Percentiles rank a stretch among this genome's conserved stretches.
Conservation (phyloP, 2,797 vertebrate genomes). For the Salmo trutta region DNA sequence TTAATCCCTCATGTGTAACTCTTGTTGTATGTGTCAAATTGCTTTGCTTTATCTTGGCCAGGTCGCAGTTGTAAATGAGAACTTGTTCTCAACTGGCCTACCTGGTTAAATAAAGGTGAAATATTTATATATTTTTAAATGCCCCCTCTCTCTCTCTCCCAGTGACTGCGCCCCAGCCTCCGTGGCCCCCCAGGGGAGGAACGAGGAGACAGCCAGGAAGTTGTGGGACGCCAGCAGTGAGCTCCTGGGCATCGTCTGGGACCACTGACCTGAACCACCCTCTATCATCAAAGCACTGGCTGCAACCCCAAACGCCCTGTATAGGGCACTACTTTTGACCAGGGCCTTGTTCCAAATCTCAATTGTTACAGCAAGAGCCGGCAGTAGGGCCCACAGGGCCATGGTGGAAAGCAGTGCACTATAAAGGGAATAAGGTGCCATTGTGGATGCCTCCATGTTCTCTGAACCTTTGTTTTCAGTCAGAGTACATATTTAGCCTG, state of each 20-base stretch:
- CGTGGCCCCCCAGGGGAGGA: conserved; percentile 83
- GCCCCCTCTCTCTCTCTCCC: conserved; percentile 38
- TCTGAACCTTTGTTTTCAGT: conserved; percentile 11
- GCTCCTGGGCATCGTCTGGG: conserved; percentile 85
- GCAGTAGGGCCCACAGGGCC: no score
- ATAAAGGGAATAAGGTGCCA: neutral
- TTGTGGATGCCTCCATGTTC: neutral
- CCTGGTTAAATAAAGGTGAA: no score
- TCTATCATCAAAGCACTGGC: conserved; percentile 9
- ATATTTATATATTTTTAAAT: no score
- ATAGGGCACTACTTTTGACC: neutral
- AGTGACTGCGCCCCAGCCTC: conserved; percentile 88
- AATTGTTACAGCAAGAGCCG: no score
- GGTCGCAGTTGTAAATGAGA: no score
- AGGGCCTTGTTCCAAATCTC: neutral
- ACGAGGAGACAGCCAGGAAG: conserved; percentile 81
- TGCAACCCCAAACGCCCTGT: conserved; percentile 28
- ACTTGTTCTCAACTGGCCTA: no score
- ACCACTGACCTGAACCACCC: conserved; percentile 68
- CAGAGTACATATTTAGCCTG: conserved; percentile 32
- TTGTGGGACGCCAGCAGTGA: conserved; percentile 90
- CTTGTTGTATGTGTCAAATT: no score
- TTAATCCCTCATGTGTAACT: no score
- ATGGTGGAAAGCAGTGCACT: neutral
- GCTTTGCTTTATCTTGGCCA: no score